Conservation (phyloP, 2,797 vertebrate species). For the Falco cherrug region DNA sequence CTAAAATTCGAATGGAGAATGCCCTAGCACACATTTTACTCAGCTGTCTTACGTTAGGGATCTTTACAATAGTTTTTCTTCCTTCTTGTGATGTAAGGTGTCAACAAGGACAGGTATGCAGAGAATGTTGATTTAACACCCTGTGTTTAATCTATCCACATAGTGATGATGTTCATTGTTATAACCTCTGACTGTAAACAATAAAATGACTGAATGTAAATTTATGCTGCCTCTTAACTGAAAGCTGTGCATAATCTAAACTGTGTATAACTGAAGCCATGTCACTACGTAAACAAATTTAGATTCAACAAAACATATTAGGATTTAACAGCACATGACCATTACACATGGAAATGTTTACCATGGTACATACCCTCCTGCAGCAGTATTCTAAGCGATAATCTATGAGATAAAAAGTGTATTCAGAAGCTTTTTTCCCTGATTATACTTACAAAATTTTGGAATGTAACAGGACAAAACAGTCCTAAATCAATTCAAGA, state of each 20-base stretch:
- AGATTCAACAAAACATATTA: neutral
- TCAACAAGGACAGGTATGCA: neutral
- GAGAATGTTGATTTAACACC: neutral
- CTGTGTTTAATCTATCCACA: neutral
- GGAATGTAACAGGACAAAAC: neutral
- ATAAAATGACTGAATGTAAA: neutral
- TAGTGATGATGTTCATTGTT: neutral
- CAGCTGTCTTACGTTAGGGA: neutral
- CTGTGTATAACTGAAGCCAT: neutral
- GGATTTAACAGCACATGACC: neutral
- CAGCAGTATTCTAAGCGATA: neutral
- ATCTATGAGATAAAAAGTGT: neutral
- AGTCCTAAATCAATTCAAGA: neutral
- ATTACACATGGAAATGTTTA: neutral
- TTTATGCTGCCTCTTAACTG: neutral
- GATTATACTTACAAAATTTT: neutral
- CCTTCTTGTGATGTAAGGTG: neutral
- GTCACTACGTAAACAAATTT: constrained; percentile 8
- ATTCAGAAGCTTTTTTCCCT: neutral
- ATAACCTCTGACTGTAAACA: neutral
- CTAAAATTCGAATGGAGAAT: neutral
- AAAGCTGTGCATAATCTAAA: neutral
- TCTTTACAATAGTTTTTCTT: neutral
- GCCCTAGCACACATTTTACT: neutral
- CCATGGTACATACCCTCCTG: neutral